Evolutionary conservation across 2,888 invertebrate genomes (phyloP).

Genomic region (Protodeltote pygarga): DNA sequence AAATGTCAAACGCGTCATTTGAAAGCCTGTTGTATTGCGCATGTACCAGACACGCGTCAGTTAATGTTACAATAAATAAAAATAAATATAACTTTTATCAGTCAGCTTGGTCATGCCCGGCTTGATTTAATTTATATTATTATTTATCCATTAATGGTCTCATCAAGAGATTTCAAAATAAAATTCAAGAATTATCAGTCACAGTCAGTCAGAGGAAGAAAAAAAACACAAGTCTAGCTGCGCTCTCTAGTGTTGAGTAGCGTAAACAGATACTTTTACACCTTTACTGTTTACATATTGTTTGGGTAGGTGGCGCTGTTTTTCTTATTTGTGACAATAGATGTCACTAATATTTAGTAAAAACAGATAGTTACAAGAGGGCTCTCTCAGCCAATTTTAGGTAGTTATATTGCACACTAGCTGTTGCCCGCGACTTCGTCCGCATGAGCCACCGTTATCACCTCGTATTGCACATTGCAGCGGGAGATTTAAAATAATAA

Average conservation of each 20-base stretch:
- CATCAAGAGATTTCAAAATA: too few species aligned
- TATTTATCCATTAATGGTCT: too few species aligned
- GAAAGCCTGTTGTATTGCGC: slow-evolving; percentile 51
- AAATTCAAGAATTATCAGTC: too few species aligned
- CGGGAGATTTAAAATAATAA: neutral
- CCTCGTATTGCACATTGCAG: too few species aligned
- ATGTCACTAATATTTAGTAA: slow-evolving; percentile 6
- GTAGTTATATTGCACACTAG: too few species aligned
- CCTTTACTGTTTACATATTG: too few species aligned
- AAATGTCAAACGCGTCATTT: slow-evolving; percentile 69
- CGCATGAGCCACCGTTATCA: too few species aligned
- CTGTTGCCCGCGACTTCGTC: too few species aligned
- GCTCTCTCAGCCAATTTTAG: neutral
- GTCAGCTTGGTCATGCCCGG: too few species aligned
- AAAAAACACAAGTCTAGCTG: neutral
- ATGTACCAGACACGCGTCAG: slow-evolving; percentile 62
- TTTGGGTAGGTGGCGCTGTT: slow-evolving; percentile 9
- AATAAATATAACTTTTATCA: slow-evolving; percentile 5
- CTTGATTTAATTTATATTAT: too few species aligned
- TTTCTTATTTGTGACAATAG: slow-evolving; percentile 5
- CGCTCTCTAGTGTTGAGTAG: slow-evolving; percentile 27
- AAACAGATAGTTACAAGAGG: slow-evolving; percentile 1
- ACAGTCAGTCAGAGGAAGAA: too few species aligned
- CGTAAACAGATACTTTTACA: neutral
- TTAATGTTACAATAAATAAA: slow-evolving; percentile 49